Evolutionary conservation across 2,113 vertebrate genomes (phyloP), one percentile per base, ranked within the genome.

Genomic region (Thinocorus orbignyianus): DNA sequence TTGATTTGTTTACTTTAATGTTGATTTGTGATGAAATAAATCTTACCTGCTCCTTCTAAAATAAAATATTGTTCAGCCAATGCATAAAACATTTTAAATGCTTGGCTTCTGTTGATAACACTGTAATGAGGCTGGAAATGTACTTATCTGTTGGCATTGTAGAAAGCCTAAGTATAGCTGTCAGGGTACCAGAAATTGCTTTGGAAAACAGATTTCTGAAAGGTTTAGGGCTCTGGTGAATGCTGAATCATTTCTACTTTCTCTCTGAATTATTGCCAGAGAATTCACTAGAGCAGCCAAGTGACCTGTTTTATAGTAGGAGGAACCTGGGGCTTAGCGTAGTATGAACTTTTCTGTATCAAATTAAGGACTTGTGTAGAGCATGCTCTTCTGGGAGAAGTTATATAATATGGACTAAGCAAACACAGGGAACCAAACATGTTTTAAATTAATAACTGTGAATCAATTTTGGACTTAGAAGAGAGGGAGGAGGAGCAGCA

Each of bases 1-100:
- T 78, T 77, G 57, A 88, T 95, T 93, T 96, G 77, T 96, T 96
- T 95, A 69, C 93, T 96, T 94, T 92, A 93, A 89, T 25, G 65
- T 74, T 68, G 94, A 37, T 97, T 97, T 94, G 94, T 74, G 76
- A 88, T 78, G 86, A 87, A 95, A 90, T 66, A 89, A 74, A 91
- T 92, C 71, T 91, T 90, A 93, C 89, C 81, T 94, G 74, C 62
- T 92, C 26, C 90, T 94, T 71, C 51, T 77, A 79, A 95, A 95
- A 48, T 76, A 70, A 97, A 97, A 88, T 94, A 80, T 44, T 25
- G 13, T 48, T 91, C 66, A 82, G 33, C 20, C 28, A 72, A 81
- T 92, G 55, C 55, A 95, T 85, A 89, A 92, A 94, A 92, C 48
- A 76, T 86, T 95, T 96, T 85, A 89, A 95, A 94, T 74, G 44